Conservation (phyloP, 2,888 invertebrate genomes). For the Icerya purchasi region DNA sequence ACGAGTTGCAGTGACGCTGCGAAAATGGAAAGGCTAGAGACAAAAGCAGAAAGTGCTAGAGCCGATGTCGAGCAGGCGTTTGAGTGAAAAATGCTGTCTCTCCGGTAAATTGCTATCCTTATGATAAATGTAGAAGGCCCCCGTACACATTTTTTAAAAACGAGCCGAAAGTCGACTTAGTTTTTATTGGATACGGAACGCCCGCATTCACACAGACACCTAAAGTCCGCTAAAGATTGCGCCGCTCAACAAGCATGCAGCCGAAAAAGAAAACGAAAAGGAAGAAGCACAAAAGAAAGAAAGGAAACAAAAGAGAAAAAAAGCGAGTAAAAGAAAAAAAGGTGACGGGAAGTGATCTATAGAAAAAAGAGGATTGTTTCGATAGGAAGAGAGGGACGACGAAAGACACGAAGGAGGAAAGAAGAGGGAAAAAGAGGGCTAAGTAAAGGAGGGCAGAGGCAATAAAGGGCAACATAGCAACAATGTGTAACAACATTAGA, state of each 20-base stretch:
- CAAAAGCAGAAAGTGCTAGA: no score
- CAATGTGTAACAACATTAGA: not conserved
- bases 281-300: not conserved
- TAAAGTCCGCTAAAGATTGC: no score
- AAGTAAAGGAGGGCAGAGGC: not conserved
- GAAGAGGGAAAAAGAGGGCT: not conserved
- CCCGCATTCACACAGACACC: no score
- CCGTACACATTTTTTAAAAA: constrained; percentile 1
- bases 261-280: not conserved
- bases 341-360: not conserved
- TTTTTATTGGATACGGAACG: no score
- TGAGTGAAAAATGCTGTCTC: constrained; percentile 20
- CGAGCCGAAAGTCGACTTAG: constrained; percentile 7
- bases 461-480: not conserved
- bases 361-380: not conserved
- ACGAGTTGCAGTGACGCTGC: no score
- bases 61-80: no score
- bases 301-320: not conserved
- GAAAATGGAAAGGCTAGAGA: no score
- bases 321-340: not conserved
- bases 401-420: no score
- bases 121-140: constrained; percentile 17
- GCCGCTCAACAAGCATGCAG: no score
- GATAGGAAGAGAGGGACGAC: not conserved
- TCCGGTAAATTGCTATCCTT: constrained; percentile 19